These are phyloP conservation scores for Dolichotis patagonum DNA, from an alignment of 2,113 vertebrate genomes.

Conservation along the genomic window DNA sequence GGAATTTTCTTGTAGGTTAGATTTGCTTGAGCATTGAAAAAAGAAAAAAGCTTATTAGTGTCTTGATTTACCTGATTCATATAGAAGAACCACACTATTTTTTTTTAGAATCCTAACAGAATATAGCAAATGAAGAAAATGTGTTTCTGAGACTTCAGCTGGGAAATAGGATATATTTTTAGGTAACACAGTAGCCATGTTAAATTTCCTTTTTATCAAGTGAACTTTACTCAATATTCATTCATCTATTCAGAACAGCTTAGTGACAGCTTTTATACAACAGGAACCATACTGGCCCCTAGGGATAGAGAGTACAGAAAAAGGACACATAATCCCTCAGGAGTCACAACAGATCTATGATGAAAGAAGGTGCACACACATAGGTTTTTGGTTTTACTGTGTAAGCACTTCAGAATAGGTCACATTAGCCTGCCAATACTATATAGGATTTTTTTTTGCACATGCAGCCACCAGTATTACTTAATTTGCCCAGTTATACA, in stretches of 20 bases:
- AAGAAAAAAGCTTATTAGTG: slow-evolving; percentile 42
- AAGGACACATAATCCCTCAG: neutral
- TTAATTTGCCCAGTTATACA: neutral
- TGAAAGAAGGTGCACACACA: neutral
- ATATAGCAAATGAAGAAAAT: slow-evolving; percentile 46
- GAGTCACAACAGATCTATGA: neutral
- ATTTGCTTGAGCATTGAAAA: slow-evolving; percentile 79
- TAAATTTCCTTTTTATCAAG: slow-evolving; percentile 48
- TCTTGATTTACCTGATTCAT: slow-evolving; percentile 41
- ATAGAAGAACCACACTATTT: slow-evolving; percentile 40
- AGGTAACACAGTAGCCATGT: neutral
- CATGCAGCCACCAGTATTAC: neutral
- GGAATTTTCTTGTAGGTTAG: slow-evolving; percentile 81
- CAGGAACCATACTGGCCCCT: neutral
- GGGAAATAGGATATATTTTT: slow-evolving; percentile 37
- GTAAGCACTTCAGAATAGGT: neutral
- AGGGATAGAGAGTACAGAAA: slow-evolving; percentile 14
- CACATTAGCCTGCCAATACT: fast-evolving
- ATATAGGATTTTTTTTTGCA: neutral
- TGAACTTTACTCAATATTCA: slow-evolving; percentile 57
- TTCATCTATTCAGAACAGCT: slow-evolving; percentile 47
- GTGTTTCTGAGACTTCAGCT: neutral
- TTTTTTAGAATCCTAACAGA: slow-evolving; percentile 10
- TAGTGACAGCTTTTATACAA: neutral
- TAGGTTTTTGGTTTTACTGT: neutral